phyloP scores from a whole-genome alignment of 2,113 vertebrate species.

The Serilophus lunatus region DNA sequence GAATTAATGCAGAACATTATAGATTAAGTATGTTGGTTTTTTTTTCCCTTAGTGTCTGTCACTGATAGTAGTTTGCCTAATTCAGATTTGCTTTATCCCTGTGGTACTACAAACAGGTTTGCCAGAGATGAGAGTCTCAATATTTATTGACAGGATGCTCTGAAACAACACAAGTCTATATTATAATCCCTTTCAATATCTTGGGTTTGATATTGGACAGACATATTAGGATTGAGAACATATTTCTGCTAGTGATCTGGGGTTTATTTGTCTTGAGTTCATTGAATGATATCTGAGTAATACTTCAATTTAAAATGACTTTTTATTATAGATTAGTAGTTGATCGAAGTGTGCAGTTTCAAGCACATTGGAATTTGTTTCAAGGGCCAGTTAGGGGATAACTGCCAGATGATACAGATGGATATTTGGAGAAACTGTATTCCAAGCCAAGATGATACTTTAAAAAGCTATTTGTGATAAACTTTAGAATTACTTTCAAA shows the following conservation, averaged over 20 bases:
- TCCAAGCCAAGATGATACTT: neutral
- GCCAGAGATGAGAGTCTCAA: neutral
- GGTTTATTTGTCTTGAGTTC: neutral
- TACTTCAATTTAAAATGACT: neutral
- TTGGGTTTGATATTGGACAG: neutral
- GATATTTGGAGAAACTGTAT: neutral
- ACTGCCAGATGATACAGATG: fast-evolving
- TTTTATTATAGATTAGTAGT: neutral
- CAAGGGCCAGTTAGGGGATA: neutral
- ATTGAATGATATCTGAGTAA: neutral
- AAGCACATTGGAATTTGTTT: neutral
- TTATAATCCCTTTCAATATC: neutral
- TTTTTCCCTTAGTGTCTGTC: neutral
- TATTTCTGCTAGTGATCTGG: neutral
- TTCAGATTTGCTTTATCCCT: neutral
- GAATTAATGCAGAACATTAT: neutral
- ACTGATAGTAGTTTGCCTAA: neutral
- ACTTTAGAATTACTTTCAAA: neutral
- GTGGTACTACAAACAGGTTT: neutral
- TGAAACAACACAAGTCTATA: neutral
- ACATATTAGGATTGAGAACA: neutral
- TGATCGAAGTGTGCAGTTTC: neutral
- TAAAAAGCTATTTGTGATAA: neutral
- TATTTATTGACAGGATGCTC: neutral
- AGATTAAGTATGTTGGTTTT: neutral